A percentile compares a stretch with the other conserved stretches of the same genome.
phyloP scores from a whole-genome alignment of 30 jellyfish, hydroid and myxozoan species.

The Chrysaora quinquecirrha region DNA sequence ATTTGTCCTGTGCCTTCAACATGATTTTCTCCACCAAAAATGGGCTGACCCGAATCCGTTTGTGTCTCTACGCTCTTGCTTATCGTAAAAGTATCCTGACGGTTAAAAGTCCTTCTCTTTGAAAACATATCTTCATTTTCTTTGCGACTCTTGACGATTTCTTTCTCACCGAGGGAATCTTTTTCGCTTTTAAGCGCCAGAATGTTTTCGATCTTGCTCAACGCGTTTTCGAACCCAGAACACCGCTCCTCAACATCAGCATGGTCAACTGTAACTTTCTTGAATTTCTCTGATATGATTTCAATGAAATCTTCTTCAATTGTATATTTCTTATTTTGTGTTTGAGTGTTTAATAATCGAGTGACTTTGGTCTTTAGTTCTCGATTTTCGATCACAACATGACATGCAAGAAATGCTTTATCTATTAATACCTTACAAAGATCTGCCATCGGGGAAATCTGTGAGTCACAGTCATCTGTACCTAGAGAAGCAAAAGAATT shows the following conservation, averaged over 20 bases:
- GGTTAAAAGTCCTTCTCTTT: neutral
- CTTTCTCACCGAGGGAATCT: neutral
- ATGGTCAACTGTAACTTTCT: conserved; percentile 22
- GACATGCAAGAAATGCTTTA: conserved; percentile 52
- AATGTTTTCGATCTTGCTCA: conserved; percentile 71
- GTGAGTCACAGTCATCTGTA: too few relatives aligned
- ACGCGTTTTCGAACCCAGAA: conserved; percentile 69
- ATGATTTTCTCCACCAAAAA: too few relatives aligned
- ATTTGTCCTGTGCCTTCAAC: too few relatives aligned
- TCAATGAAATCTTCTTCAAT: neutral
- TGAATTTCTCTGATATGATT: conserved; percentile 8
- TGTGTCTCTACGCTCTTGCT: neutral
- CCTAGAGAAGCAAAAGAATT: too few relatives aligned
- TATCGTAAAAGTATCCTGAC: neutral
- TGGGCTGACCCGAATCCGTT: neutral
- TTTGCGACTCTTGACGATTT: neutral
- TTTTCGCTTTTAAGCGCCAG: conserved; percentile 23
- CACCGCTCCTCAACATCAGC: conserved; percentile 57
- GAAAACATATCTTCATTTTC: neutral
- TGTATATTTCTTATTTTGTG: neutral
- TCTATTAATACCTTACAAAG: conserved; percentile 53
- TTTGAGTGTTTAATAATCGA: neutral
- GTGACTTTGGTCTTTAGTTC: conserved; percentile 26
- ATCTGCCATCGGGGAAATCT: conserved; percentile 24
- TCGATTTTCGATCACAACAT: conserved; percentile 53